These are phyloP conservation scores for Actias luna DNA, from an alignment of 2,888 invertebrate genomes.

Conservation along the genomic window DNA sequence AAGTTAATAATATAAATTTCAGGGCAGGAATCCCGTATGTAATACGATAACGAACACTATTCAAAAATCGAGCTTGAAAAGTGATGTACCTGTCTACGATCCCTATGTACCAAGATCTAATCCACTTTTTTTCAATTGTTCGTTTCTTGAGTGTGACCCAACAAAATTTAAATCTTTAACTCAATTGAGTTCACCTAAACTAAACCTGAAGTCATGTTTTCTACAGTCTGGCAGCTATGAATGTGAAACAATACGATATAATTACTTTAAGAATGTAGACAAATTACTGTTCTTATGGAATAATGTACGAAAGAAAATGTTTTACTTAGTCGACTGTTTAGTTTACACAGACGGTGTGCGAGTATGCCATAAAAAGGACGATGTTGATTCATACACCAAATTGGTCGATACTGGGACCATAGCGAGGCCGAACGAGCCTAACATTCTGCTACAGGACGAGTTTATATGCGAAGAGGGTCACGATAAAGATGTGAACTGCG, in stretches of 20 bases:
- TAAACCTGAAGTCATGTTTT: slow-evolving; percentile 52
- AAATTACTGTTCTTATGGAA: slow-evolving; percentile 60
- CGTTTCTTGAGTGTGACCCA: slow-evolving; percentile 45
- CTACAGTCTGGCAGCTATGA: slow-evolving; percentile 36
- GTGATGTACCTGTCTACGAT: slow-evolving; percentile 56
- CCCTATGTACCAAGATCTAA: slow-evolving; percentile 63
- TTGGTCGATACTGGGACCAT: slow-evolving; percentile 59
- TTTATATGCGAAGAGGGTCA: slow-evolving; percentile 63
- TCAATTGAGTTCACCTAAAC: slow-evolving; percentile 47
- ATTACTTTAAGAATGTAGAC: slow-evolving; percentile 61
- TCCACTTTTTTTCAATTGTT: slow-evolving; percentile 54
- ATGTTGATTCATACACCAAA: slow-evolving; percentile 48
- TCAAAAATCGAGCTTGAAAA: slow-evolving; percentile 35
- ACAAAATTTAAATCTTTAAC: slow-evolving; percentile 50
- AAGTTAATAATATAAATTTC: slow-evolving; percentile 34
- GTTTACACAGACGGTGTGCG: slow-evolving; percentile 58
- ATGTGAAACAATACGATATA: slow-evolving; percentile 59
- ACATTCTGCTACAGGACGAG: slow-evolving; percentile 64
- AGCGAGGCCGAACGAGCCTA: slow-evolving; percentile 54
- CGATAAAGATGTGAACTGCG: slow-evolving; percentile 51
- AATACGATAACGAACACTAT: slow-evolving; percentile 32
- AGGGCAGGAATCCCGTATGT: slow-evolving; percentile 54
- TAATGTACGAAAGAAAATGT: slow-evolving; percentile 52
- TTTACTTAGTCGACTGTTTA: slow-evolving; percentile 68
- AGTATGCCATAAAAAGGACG: slow-evolving; percentile 61